Evolutionary conservation across 1,140 invertebrate genomes (phyloP).

Genomic region (Hyposmocoma kahamanoa): DNA sequence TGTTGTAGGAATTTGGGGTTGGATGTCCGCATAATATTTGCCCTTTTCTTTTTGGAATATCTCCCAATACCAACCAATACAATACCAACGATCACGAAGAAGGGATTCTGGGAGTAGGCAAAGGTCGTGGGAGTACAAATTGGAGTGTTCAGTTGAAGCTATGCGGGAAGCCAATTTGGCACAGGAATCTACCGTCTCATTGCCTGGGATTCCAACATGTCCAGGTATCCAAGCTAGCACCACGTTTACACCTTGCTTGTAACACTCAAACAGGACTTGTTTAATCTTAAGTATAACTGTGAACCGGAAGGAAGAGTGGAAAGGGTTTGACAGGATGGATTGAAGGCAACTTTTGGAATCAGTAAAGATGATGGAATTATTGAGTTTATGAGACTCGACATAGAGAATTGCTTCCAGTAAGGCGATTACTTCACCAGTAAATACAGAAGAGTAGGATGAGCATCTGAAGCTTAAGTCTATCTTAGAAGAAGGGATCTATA

Average conservation of each 20-base stretch:
- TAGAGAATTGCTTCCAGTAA: neutral
- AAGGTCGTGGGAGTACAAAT: no score
- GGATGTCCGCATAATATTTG: no score
- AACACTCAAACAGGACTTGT: neutral
- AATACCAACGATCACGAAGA: no score
- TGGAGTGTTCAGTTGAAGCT: no score
- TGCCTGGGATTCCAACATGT: constrained; percentile 15
- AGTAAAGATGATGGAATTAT: constrained; percentile 5
- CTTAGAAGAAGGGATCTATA: neutral
- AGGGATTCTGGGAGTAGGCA: no score
- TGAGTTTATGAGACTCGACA: neutral
- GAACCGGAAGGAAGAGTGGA: neutral
- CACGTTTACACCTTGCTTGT: constrained; percentile 5
- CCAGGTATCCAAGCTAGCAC: constrained; percentile 14
- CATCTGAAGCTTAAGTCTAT: constrained; percentile 1
- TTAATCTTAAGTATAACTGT: neutral
- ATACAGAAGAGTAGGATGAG: neutral
- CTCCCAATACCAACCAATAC: no score
- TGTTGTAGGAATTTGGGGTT: no score
- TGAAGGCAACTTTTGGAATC: constrained; percentile 3
- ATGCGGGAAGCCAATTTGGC: constrained; percentile 7
- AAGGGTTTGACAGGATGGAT: neutral
- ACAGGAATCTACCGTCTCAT: constrained; percentile 11
- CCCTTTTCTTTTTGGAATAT: no score
- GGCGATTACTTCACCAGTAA: neutral